Conservation (phyloP, 30 jellyfish, hydroid and myxozoan species). For the Catostylus mosaicus region DNA sequence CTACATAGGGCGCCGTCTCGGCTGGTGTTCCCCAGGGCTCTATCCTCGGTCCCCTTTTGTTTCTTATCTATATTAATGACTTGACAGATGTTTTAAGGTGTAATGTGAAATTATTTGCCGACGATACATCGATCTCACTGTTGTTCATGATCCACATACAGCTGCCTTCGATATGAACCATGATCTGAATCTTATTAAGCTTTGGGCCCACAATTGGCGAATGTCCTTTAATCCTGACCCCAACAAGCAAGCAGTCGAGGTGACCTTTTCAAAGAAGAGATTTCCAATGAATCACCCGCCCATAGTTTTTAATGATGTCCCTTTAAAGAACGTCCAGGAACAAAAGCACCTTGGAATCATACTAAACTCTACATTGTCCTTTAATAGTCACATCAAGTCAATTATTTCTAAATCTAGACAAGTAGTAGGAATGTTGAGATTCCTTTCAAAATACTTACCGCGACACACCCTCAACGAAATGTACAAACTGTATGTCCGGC, state of each 20-base stretch:
- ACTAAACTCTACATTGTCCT: not conserved
- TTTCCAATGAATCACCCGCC: conserved; percentile 20
- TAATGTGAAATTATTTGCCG: conserved; percentile 33
- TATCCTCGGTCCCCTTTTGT: conserved; percentile 41
- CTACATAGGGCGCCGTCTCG: conserved; percentile 34
- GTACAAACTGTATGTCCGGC: conserved; percentile 15
- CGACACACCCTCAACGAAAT: too few species aligned
- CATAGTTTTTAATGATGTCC: conserved; percentile 5
- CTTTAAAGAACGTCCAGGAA: conserved; percentile 5
- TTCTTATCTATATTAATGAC: conserved; percentile 37
- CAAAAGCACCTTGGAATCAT: conserved; percentile 11
- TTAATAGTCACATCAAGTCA: conserved; percentile 2
- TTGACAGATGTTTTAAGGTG: conserved; percentile 32
- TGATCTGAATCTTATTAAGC: conserved; percentile 13
- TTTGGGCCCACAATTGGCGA: too few species aligned
- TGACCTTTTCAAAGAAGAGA: conserved; percentile 5
- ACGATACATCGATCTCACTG: conserved; percentile 36
- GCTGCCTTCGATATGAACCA: conserved; percentile 45
- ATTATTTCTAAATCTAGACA: conserved; percentile 9
- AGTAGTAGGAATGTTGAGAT: conserved; percentile 1
- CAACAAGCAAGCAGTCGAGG: conserved; percentile 18
- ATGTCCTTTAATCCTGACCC: conserved; percentile 15
- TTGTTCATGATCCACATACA: conserved; percentile 39
- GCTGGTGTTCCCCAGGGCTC: conserved; percentile 59
- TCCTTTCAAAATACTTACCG: not conserved